phyloP scores from a whole-genome alignment of 1,140 invertebrate genomes.

The Drosophila pseudoobscura region DNA sequence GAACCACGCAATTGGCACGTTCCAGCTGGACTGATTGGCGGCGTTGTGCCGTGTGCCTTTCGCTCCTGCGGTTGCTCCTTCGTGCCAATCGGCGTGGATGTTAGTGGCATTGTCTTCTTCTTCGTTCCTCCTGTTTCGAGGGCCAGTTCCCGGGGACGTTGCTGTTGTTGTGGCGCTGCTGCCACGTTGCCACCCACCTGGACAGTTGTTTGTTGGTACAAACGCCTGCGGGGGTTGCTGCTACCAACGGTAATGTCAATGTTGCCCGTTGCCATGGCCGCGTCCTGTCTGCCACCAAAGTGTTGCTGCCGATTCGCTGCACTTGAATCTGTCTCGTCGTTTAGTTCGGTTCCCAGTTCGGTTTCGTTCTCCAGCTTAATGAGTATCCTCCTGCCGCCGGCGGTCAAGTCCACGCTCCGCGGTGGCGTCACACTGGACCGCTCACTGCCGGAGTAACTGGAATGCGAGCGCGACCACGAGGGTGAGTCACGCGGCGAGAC shows the following conservation, averaged over 20 bases:
- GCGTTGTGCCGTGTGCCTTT: too few species aligned
- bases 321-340: constrained; percentile 70
- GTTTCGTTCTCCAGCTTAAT: constrained; percentile 74
- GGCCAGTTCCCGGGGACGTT: constrained; percentile 63
- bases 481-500: constrained; percentile 72
- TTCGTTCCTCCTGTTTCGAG: constrained; percentile 47
- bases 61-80: constrained; percentile 73
- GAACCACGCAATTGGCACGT: constrained; percentile 83
- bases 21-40: constrained; percentile 61
- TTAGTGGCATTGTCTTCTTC: constrained; percentile 66
- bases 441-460: constrained; percentile 64
- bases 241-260: constrained; percentile 83
- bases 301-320: constrained; percentile 50
- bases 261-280: constrained; percentile 76
- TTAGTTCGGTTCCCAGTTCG: constrained; percentile 40
- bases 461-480: constrained; percentile 65
- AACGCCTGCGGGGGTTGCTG: constrained; percentile 72
- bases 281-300: constrained; percentile 61
- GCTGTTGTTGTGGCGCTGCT: constrained; percentile 35
- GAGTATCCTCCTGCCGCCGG: constrained; percentile 71
- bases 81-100: constrained; percentile 75
- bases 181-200: constrained; percentile 68
- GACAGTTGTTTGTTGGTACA: constrained; percentile 71
- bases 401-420: constrained; percentile 72
- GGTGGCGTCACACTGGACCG: constrained; percentile 73